A percentile compares a stretch with the other conserved stretches of the same genome.
phyloP scores from a whole-genome alignment of 2,797 vertebrate genomes.

The Myotis myotis region DNA sequence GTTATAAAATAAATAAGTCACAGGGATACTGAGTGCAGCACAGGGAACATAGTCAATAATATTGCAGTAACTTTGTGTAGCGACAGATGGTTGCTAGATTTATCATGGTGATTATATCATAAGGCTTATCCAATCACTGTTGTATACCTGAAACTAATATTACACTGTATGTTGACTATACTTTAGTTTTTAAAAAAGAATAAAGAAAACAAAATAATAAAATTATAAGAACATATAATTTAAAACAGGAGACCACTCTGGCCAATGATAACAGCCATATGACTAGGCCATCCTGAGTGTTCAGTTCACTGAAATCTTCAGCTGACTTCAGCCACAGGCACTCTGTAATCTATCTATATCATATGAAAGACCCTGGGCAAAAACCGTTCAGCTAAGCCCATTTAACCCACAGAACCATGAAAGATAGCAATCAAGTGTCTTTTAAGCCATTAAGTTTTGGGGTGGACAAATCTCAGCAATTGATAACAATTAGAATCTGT shows the following conservation, averaged over 20 bases:
- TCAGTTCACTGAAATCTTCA: background rate
- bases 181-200: background rate
- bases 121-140: background rate
- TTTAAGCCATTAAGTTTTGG: background rate
- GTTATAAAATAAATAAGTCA: background rate
- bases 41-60: background rate
- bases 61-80: background rate
- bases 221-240: background rate
- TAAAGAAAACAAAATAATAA: background rate
- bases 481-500: background rate
- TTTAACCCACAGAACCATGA: background rate
- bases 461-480: background rate
- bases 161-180: background rate
- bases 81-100: background rate
- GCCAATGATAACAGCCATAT: background rate
- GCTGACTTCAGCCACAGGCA: background rate
- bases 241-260: background rate
- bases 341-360: fast-evolving
- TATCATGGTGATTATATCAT: background rate
- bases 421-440: background rate
- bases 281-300: background rate
- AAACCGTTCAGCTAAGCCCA: background rate
- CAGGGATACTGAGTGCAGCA: background rate
- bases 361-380: background rate
- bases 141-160: background rate